A percentile compares a stretch with the other conserved stretches of the same genome.
phyloP scores from a whole-genome alignment of 1,140 invertebrate species.

The Drosophila sproati region DNA sequence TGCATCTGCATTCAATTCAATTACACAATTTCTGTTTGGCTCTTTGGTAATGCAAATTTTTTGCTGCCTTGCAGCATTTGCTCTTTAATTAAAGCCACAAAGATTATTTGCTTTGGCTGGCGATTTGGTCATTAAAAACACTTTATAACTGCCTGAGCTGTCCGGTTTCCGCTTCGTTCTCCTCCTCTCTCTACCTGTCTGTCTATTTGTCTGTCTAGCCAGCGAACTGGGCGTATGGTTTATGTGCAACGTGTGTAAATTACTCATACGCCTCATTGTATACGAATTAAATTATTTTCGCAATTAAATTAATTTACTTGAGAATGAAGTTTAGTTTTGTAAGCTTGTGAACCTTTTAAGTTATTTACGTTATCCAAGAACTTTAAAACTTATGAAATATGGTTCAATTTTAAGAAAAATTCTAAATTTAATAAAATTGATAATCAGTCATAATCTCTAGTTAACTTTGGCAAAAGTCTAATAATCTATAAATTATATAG shows the following conservation, averaged over 20 bases:
- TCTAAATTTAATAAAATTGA: no score
- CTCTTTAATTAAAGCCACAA: constrained; percentile 72
- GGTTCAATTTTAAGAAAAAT: background rate
- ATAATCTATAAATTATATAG: no score
- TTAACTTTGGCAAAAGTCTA: no score
- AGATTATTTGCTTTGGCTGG: constrained; percentile 39
- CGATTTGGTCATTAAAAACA: constrained; percentile 58
- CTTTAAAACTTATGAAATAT: background rate
- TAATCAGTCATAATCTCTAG: no score
- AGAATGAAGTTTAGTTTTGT: background rate
- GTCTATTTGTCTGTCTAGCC: constrained; percentile 22
- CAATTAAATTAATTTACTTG: background rate
- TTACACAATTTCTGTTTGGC: constrained; percentile 47
- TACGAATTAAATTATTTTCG: constrained; percentile 11
- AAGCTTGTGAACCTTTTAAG: no score
- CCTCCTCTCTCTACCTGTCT: background rate
- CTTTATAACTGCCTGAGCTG: constrained; percentile 30
- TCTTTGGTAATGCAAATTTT: constrained; percentile 53
- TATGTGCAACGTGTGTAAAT: constrained; percentile 60
- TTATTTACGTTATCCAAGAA: background rate
- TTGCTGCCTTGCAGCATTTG: constrained; percentile 35
- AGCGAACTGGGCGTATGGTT: constrained; percentile 45
- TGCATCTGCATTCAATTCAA: constrained; percentile 57
- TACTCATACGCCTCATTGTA: constrained; percentile 73
- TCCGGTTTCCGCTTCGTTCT: background rate